Base-by-base conservation (phyloP, 2,113 vertebrate species). In the Cheilinus undulatus region DNA sequence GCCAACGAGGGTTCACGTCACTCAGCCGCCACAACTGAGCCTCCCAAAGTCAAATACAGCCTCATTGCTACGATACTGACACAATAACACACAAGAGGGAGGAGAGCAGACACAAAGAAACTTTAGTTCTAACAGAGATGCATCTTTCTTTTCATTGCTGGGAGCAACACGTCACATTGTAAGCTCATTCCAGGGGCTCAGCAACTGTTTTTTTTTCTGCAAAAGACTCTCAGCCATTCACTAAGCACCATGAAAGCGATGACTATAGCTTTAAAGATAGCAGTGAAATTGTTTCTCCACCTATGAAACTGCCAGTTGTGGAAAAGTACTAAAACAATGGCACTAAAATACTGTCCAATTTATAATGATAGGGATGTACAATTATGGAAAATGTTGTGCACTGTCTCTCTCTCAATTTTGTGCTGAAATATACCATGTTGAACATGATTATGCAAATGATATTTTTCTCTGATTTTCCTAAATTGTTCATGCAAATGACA, bases 1-100 rank as follows among this genome's bases (percentile, higher is more conserved):
- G 92, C 89, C 92, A 93, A 64, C 63, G 13, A 86, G 73, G 88
- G 93, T 92, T 92, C 90, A 93, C 15, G 83, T 93, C 92, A 94
- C 68, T 92, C 92, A 91, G 53, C 88, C 42, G 46, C 46, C 79
- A 78, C 71, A 54, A 53, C 32, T 14, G 17, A 73, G 61, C 59
- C 78, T 68, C 85, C 64, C 62, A 32, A 67, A 91, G 85, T 69
- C 68, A 90, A 91, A 86, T 36, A 89, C 73, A 59, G 80, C 62
- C 51, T 65, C 73, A 81, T 85, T 88, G 80, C 80, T 73, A 60
- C 43, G 56, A 81, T 77, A 76, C 76, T 82, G 81, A 65, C 50
- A 66, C 46, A 73, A 82, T 53, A 68, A 66, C 76, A 73, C 40
- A 53, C 3, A 24, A 53, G 64, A 32, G 69, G 56, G 24, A 30